phyloP scores from a whole-genome alignment of 2,888 invertebrate genomes.

The Mythimna albipuncta region DNA sequence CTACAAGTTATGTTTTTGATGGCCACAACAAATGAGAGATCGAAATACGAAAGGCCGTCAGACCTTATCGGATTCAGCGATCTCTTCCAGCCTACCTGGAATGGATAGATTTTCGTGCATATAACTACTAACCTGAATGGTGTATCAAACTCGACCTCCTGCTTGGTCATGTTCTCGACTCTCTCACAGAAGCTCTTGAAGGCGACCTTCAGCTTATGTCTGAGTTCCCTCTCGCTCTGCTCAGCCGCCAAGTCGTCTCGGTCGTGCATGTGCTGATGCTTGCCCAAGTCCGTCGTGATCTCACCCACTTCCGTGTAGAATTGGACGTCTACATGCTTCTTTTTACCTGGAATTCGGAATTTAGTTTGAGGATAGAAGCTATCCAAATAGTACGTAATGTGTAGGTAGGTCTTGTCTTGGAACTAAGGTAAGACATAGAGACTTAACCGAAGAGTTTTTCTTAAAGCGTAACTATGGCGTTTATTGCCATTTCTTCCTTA shows the following conservation, averaged over 20 bases:
- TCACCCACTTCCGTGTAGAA: constrained; percentile 99
- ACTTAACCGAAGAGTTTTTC: too few relatives aligned
- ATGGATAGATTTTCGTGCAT: neutral
- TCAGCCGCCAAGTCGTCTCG: constrained; percentile 99
- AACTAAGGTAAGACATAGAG: too few relatives aligned
- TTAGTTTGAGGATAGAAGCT: neutral
- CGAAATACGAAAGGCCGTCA: too few relatives aligned
- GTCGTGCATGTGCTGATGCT: constrained; percentile 99
- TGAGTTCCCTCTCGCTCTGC: constrained; percentile 98
- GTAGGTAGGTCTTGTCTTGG: too few relatives aligned
- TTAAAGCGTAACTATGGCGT: too few relatives aligned
- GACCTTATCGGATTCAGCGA: too few relatives aligned
- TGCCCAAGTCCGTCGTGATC: constrained; percentile 99
- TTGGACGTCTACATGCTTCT: constrained; percentile 99
- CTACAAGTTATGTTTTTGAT: too few relatives aligned
- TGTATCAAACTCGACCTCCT: constrained; percentile 99
- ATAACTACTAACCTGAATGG: constrained; percentile 93
- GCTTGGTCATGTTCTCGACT: constrained; percentile 98
- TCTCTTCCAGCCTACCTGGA: too few relatives aligned
- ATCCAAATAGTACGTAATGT: too few relatives aligned
- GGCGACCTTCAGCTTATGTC: constrained; percentile 99
- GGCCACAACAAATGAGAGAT: too few relatives aligned
- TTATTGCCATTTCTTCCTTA: too few relatives aligned
- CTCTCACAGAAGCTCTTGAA: constrained; percentile 99
- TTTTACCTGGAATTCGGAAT: constrained; percentile 91